Percentiles rank a stretch among this genome's conserved stretches.
These are phyloP conservation scores for Laticauda laticaudata DNA, from an alignment of 2,113 vertebrate genomes.

Conservation along the genomic window DNA sequence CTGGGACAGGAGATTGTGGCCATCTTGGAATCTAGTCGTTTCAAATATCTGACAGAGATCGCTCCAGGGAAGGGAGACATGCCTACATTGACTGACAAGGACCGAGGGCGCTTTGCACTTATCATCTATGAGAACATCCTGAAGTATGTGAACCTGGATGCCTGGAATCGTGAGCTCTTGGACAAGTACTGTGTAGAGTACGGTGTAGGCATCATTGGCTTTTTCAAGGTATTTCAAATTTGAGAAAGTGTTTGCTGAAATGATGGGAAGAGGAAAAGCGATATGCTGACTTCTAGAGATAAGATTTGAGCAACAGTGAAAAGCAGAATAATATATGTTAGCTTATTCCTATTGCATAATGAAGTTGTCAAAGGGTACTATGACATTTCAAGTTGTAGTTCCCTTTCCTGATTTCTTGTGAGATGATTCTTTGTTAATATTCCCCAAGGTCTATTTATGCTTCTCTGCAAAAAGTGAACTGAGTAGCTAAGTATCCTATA, in stretches of 20 bases:
- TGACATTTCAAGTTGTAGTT: neutral
- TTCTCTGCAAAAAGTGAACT: neutral
- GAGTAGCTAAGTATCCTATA: neutral
- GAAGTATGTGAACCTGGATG: conserved; percentile 95
- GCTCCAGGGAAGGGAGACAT: conserved; percentile 96
- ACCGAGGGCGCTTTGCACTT: conserved; percentile 89
- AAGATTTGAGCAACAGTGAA: neutral
- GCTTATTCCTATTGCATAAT: neutral
- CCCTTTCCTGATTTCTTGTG: neutral
- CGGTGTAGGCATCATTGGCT: conserved; percentile 94
- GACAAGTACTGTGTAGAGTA: conserved; percentile 99
- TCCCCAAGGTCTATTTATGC: neutral
- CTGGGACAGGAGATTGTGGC: conserved; percentile 97
- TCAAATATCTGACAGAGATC: conserved; percentile 93
- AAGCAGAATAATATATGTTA: neutral
- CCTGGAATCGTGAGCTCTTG: conserved; percentile 97
- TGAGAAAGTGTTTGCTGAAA: neutral
- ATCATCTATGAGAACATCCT: conserved; percentile 97
- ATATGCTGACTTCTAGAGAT: neutral
- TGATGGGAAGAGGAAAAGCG: no score
- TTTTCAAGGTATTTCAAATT: conserved; percentile 86
- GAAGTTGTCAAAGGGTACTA: neutral
- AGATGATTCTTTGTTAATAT: neutral
- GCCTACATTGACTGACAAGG: conserved; percentile 93
- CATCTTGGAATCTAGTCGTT: conserved; percentile 93